Evolutionary conservation across 2,888 invertebrate genomes (phyloP).

Genomic region (Dione vanillae): DNA sequence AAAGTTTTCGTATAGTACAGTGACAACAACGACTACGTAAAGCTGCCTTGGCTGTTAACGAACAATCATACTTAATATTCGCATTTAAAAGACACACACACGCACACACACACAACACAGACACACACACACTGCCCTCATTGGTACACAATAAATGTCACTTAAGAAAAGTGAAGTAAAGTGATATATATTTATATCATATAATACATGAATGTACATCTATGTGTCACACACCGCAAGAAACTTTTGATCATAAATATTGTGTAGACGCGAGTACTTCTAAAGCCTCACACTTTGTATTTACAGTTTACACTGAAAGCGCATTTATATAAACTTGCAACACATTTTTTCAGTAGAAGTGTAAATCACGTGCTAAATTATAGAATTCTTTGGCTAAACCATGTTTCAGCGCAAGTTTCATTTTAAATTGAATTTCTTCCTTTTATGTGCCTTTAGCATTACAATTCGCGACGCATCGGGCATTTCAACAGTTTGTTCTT

Average conservation of each 20-base stretch:
- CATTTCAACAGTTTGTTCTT: slow-evolving; percentile 1
- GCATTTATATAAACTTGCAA: not conserved
- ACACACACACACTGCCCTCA: no score
- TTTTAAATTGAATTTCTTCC: slow-evolving; percentile 31
- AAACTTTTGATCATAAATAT: not conserved
- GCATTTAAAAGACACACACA: no score
- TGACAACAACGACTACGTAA: no score
- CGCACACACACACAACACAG: no score
- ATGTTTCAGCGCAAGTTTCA: slow-evolving; percentile 15
- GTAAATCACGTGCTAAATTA: slow-evolving; percentile 15
- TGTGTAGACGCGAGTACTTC: no score
- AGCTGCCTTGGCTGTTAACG: no score
- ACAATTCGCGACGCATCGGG: slow-evolving; percentile 23
- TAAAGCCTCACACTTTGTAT: not conserved
- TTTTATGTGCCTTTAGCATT: slow-evolving; percentile 30
- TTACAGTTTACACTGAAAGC: not conserved
- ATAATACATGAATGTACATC: not conserved
- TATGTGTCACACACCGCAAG: not conserved
- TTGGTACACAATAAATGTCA: no score
- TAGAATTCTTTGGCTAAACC: slow-evolving; percentile 24
- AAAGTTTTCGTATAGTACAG: no score
- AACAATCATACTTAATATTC: no score
- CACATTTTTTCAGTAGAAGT: not conserved
- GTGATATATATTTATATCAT: no score
- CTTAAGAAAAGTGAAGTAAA: no score